Evolutionary conservation across 2,113 vertebrate species (phyloP).

Genomic region (Neodontobutis hainanensis): DNA sequence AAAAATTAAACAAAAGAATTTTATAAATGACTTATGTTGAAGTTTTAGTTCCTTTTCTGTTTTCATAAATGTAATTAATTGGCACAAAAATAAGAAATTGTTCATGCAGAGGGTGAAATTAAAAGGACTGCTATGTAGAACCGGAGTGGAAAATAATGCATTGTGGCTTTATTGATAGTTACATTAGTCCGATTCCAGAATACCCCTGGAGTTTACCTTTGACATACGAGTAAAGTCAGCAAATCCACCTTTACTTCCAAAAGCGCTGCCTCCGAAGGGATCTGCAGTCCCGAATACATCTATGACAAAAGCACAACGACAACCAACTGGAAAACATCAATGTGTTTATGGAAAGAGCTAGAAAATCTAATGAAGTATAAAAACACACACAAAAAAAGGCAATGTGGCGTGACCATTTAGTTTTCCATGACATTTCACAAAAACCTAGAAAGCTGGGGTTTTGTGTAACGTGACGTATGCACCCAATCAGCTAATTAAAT

Average conservation of each 20-base stretch:
- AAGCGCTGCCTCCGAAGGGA: constrained; percentile 85
- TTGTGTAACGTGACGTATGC: constrained; percentile 71
- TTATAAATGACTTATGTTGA: background rate
- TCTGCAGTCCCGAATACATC: constrained; percentile 89
- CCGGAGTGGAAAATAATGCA: constrained; percentile 43
- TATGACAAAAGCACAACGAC: constrained; percentile 61
- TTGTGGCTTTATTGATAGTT: constrained; percentile 9
- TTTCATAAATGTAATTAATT: constrained; percentile 37
- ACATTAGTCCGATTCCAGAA: constrained; percentile 43
- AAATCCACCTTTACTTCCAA: constrained; percentile 85
- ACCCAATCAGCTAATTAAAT: constrained; percentile 73
- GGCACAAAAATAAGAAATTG: constrained; percentile 35
- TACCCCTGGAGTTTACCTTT: constrained; percentile 83
- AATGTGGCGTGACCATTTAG: constrained; percentile 63
- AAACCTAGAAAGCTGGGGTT: constrained; percentile 61
- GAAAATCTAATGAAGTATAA: constrained; percentile 49
- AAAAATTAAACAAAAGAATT: constrained; percentile 11
- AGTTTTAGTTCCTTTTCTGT: background rate
- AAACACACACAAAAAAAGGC: constrained; percentile 54
- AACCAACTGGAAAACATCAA: constrained; percentile 55
- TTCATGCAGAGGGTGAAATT: constrained; percentile 22
- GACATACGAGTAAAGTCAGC: constrained; percentile 97
- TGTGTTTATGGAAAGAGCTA: constrained; percentile 52
- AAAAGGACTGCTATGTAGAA: constrained; percentile 32
- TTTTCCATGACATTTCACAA: constrained; percentile 75